Conservation (phyloP, 2,888 invertebrate genomes). For the Morpho helenor region DNA sequence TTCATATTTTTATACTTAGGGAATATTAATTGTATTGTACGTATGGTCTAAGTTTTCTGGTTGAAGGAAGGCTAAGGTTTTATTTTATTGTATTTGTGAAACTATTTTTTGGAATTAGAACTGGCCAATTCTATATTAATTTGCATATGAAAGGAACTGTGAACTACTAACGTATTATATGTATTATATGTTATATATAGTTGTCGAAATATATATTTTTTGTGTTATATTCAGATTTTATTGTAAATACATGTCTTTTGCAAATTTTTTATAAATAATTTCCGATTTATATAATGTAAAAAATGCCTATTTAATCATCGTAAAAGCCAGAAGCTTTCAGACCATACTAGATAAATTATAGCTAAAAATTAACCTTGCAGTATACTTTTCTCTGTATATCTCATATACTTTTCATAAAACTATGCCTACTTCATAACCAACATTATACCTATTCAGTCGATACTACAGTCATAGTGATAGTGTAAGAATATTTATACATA, state of each 20-base stretch:
- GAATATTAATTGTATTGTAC: conserved; percentile 44
- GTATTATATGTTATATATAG: too few relatives aligned
- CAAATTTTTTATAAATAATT: background rate
- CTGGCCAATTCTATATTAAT: too few relatives aligned
- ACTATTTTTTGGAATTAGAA: too few relatives aligned
- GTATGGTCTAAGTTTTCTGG: conserved; percentile 33
- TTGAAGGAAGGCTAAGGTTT: conserved; percentile 9
- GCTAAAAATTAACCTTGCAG: conserved; percentile 47
- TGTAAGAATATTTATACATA: conserved; percentile 74
- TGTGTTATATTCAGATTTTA: too few relatives aligned
- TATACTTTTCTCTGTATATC: conserved; percentile 38
- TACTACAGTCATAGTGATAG: conserved; percentile 67
- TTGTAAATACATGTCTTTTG: background rate
- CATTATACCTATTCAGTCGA: conserved; percentile 55
- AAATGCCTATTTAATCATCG: conserved; percentile 7
- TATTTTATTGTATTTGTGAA: background rate
- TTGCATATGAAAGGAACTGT: too few relatives aligned
- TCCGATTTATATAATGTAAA: background rate
- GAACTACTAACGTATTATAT: too few relatives aligned
- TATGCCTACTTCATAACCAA: conserved; percentile 53
- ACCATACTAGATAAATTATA: conserved; percentile 39
- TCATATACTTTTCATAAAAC: conserved; percentile 35
- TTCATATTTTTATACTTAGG: conserved; percentile 77
- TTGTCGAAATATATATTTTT: too few relatives aligned
- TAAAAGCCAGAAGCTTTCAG: conserved; percentile 36